Evolutionary conservation across 2,797 vertebrate species (phyloP), one percentile per base, ranked within the genome.

Genomic region (Xiphophorus birchmanni): DNA sequence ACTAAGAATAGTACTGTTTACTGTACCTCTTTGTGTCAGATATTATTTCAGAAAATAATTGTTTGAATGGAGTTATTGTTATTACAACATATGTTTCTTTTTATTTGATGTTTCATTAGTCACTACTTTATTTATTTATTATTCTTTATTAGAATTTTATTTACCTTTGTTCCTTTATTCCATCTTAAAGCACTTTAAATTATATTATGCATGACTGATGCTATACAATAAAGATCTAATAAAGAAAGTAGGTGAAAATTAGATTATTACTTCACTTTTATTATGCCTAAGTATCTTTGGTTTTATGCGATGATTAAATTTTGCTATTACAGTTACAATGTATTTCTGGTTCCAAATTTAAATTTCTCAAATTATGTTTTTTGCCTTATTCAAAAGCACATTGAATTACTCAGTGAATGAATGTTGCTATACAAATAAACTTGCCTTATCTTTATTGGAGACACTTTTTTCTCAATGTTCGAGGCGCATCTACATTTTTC

Each of bases 381-480:
- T 37, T 40, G 40, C 6, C 44, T 71, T n/a, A 13, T n/a, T 26
- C 12, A 47, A 72, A 72, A 29, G 42, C 42, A 45, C 23, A 29
- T 45, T 45, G 42, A 29, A 45, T 45, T 45, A 45, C 26, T 13
- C 29, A 15, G 26, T 72, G 23, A 15, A 29, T 10, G 26, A 47
- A 10, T 35, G n/a, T 18, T 9, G 7, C 26, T 47, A 29, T 29
- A 4, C 44, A 73, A 73, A 47, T n/a, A 58, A 54, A 58, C 7
- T 4, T 47, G 18, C 12, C 29, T 67, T 72, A 26, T 10, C 29
- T 74, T 26, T 73, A 3, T 76, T 63, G 42, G 69, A 77, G 29
- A 78, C 11, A 67, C 8, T 45, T 23, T 71, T 72, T 54, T 58
- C n/a, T 79, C 56, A 63, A 56, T 76, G 74, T 65, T 71, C 8